Evolutionary conservation across 2,888 invertebrate species (phyloP).

Genomic region (Tetramorium bicarinatum): DNA sequence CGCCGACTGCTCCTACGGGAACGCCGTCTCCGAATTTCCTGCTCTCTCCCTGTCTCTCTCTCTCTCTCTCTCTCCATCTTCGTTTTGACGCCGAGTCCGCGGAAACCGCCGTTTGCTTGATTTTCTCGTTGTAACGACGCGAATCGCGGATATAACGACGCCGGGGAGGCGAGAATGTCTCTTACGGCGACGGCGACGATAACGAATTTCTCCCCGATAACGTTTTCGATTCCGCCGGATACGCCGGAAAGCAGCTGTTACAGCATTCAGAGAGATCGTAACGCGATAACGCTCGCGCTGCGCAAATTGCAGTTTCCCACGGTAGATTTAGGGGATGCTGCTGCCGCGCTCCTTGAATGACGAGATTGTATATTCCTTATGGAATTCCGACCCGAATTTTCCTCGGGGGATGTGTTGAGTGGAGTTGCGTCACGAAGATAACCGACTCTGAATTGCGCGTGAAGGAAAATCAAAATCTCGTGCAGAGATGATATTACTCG

Average conservation of each 20-base stretch:
- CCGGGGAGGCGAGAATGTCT: conserved; percentile 52
- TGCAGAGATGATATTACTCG: too few relatives aligned
- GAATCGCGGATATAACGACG: conserved; percentile 52
- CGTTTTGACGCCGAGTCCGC: conserved; percentile 43
- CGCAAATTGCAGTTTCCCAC: conserved; percentile 55
- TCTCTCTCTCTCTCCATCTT: conserved; percentile 23
- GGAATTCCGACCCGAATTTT: conserved; percentile 45
- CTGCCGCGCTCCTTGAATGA: conserved; percentile 25
- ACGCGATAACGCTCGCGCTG: conserved; percentile 53
- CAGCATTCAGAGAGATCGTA: conserved; percentile 55
- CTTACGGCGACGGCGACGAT: conserved; percentile 46
- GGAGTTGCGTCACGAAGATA: conserved; percentile 25
- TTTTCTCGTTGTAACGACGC: conserved; percentile 55
- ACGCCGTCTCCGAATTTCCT: conserved; percentile 49
- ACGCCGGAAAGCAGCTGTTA: conserved; percentile 57
- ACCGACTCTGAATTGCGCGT: conserved; percentile 20
- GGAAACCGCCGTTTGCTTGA: conserved; percentile 58
- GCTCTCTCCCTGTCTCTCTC: not conserved
- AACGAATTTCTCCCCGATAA: conserved; percentile 56
- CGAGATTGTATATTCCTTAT: conserved; percentile 49
- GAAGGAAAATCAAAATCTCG: conserved; percentile 15
- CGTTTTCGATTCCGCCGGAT: conserved; percentile 53
- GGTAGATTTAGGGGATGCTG: conserved; percentile 45
- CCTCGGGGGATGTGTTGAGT: conserved; percentile 30
- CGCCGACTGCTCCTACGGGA: conserved; percentile 61